phyloP scores from a whole-genome alignment of 2,797 vertebrate genomes.

The Acipenser ruthenus region DNA sequence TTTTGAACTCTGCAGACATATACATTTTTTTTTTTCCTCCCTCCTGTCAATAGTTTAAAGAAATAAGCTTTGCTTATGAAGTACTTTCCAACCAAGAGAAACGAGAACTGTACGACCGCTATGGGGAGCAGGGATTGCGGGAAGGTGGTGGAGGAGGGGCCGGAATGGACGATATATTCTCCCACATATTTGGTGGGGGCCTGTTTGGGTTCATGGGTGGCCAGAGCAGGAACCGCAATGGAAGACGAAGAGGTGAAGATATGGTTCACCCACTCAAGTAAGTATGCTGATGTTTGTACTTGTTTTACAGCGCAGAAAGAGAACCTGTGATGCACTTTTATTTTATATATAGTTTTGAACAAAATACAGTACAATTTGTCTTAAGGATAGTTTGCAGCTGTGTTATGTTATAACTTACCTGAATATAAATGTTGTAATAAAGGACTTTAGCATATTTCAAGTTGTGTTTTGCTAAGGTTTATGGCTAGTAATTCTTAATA shows the following conservation, averaged over 20 bases:
- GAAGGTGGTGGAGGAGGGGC: constrained; percentile 88
- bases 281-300: constrained; percentile 31
- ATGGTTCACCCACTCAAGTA: constrained; percentile 98
- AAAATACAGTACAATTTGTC: too few relatives aligned
- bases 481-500: too few relatives aligned
- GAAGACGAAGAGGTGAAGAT: constrained; percentile 91
- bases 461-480: too few relatives aligned
- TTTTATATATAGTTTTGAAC: too few relatives aligned
- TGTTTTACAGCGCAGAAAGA: too few relatives aligned
- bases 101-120: constrained; percentile 89
- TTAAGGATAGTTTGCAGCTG: too few relatives aligned
- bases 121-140: constrained; percentile 91
- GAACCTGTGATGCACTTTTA: too few relatives aligned
- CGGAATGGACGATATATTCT: constrained; percentile 98
- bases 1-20: neutral
- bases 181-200: constrained; percentile 94
- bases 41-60: constrained; percentile 77
- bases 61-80: constrained; percentile 98
- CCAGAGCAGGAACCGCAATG: constrained; percentile 83
- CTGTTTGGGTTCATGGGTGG: constrained; percentile 96
- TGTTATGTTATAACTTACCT: too few relatives aligned
- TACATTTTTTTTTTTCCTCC: constrained; percentile 15
- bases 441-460: too few relatives aligned
- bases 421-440: too few relatives aligned
- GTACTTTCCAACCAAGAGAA: constrained; percentile 94